Conservation (phyloP, 2,113 vertebrate genomes). For the Trogon melanurus region DNA sequence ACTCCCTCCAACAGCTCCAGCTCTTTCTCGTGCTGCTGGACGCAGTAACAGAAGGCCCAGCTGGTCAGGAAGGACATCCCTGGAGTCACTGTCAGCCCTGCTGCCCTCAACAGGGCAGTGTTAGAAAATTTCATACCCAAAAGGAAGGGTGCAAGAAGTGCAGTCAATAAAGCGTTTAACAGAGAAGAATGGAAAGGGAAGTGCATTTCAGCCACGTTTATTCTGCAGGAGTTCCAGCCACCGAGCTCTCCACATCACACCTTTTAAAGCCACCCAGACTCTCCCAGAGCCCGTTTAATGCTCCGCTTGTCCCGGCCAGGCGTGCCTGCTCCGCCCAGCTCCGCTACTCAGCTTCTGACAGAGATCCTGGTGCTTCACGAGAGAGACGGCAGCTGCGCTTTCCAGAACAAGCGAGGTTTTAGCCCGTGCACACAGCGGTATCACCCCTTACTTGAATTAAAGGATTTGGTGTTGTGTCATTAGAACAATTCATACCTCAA, state of each 20-base stretch:
- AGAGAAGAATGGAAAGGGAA: not conserved
- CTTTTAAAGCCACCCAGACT: fast-evolving
- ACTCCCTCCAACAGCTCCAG: too few species aligned
- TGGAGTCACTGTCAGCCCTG: not conserved
- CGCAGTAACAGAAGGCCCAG: not conserved
- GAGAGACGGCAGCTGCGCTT: fast-evolving
- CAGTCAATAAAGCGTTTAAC: not conserved
- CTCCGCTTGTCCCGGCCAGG: not conserved
- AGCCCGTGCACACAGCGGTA: not conserved
- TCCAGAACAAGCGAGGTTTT: not conserved
- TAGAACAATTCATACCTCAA: conserved; percentile 38
- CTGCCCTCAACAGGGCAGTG: not conserved
- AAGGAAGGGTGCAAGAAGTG: not conserved
- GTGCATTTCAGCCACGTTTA: fast-evolving
- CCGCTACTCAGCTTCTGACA: not conserved
- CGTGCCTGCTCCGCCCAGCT: not conserved
- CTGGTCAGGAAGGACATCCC: not conserved
- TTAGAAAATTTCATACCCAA: not conserved
- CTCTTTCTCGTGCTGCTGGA: too few species aligned
- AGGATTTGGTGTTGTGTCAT: not conserved
- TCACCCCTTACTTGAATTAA: not conserved
- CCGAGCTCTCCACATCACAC: fast-evolving
- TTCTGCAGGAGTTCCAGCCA: not conserved
- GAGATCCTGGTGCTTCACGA: not conserved
- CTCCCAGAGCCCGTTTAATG: not conserved